Conservation (phyloP, 2,888 invertebrate species). For the Sinodicranocentrus sp. region DNA sequence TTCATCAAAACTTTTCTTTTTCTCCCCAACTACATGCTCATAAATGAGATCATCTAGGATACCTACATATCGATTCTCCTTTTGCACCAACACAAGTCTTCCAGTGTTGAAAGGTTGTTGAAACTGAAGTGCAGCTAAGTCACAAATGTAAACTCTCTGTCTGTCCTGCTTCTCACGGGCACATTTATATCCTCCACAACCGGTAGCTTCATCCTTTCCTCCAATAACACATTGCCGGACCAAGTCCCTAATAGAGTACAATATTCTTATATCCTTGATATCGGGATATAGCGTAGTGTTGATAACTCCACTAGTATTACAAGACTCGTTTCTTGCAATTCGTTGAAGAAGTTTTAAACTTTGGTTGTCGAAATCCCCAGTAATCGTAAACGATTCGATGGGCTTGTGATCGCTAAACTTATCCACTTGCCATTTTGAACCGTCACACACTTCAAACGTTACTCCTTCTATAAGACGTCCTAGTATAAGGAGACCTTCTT, state of each 20-base stretch:
- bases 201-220: slow-evolving; percentile 50
- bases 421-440: too few species aligned
- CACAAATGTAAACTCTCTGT: slow-evolving; percentile 57
- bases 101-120: slow-evolving; percentile 70
- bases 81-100: slow-evolving; percentile 51
- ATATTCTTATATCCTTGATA: slow-evolving; percentile 35
- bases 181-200: slow-evolving; percentile 64
- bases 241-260: slow-evolving; percentile 62
- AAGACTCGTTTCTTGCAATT: slow-evolving; percentile 60
- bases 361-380: slow-evolving; percentile 48
- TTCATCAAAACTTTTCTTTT: slow-evolving; percentile 37
- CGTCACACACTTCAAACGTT: slow-evolving; percentile 44
- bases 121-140: slow-evolving; percentile 70
- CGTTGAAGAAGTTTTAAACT: slow-evolving; percentile 54
- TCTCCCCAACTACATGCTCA: slow-evolving; percentile 69
- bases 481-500: slow-evolving; percentile 47
- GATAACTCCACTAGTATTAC: slow-evolving; percentile 62
- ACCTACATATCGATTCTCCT: slow-evolving; percentile 39
- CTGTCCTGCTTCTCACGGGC: background rate
- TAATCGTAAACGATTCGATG: slow-evolving; percentile 36
- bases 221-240: slow-evolving; percentile 66
- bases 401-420: background rate
- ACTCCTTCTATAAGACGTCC: slow-evolving; percentile 32
- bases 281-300: slow-evolving; percentile 46
- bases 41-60: slow-evolving; percentile 69